Evolutionary conservation across 2,113 vertebrate species (phyloP).

Genomic region (Archocentrus centrarchus): DNA sequence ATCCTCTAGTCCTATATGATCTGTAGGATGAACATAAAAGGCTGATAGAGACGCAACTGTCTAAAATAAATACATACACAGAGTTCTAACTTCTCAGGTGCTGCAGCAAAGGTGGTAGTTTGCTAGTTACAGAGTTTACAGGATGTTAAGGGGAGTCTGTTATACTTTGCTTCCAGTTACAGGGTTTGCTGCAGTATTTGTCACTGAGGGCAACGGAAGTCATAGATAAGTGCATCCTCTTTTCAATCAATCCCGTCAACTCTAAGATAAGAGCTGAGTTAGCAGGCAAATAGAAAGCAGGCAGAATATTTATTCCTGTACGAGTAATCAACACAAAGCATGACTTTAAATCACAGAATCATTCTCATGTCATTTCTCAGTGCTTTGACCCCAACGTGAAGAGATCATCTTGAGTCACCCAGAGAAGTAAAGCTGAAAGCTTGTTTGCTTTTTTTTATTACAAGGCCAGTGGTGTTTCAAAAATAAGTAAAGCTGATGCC

Average conservation of each 20-base stretch:
- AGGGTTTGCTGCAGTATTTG: background rate
- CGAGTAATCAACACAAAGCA: too few species aligned
- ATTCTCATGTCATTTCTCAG: too few species aligned
- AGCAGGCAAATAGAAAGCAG: background rate
- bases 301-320: background rate
- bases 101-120: background rate
- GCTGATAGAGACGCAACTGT: background rate
- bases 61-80: slow-evolving; percentile 1
- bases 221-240: background rate
- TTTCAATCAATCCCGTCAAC: background rate
- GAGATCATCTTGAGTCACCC: too few species aligned
- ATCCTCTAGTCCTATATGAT: slow-evolving; percentile 32
- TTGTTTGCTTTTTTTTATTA: too few species aligned
- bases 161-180: slow-evolving; percentile 22
- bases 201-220: background rate
- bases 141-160: background rate
- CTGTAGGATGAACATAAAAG: background rate
- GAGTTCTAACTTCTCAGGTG: background rate
- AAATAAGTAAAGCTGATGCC: too few species aligned
- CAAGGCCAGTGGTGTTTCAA: too few species aligned
- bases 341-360: too few species aligned
- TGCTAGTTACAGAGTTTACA: slow-evolving; percentile 2
- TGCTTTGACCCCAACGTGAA: too few species aligned
- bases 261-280: background rate
- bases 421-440: too few species aligned